These are phyloP conservation scores for Stramonita haemastoma DNA, from an alignment of 2,888 invertebrate species.

Conservation along the genomic window DNA sequence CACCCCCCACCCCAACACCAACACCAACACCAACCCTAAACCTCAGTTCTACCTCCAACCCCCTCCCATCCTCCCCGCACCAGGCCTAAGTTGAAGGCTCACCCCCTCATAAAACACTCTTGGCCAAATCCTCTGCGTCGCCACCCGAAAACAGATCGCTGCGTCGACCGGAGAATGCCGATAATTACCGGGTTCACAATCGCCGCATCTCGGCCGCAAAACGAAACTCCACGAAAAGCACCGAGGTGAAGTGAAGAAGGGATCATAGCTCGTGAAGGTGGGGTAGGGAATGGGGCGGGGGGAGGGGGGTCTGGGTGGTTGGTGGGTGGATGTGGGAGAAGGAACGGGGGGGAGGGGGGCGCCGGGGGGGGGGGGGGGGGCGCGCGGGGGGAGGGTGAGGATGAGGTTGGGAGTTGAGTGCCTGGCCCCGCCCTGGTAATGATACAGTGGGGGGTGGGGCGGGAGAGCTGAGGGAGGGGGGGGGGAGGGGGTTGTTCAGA, in stretches of 20 bases:
- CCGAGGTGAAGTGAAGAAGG: not conserved
- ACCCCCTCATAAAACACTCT: slow-evolving; percentile 19
- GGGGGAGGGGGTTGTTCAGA: too few relatives aligned
- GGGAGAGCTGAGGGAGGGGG: not conserved
- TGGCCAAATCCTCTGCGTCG: not conserved
- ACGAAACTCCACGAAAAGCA: not conserved
- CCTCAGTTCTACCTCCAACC: too few relatives aligned
- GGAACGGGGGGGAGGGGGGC: not conserved
- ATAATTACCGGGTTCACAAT: slow-evolving; percentile 29
- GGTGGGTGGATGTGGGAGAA: not conserved
- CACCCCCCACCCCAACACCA: not conserved
- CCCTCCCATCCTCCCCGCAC: not conserved
- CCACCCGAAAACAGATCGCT: slow-evolving; percentile 32
- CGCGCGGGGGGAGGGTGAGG: not conserved
- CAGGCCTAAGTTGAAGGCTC: not conserved
- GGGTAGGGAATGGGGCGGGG: not conserved
- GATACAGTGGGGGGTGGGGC: not conserved
- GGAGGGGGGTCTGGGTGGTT: not conserved
- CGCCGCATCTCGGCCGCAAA: slow-evolving; percentile 30
- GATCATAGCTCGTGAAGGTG: not conserved
- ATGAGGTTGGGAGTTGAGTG: not conserved
- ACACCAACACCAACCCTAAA: too few relatives aligned
- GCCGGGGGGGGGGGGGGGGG: not conserved
- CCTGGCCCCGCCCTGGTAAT: not conserved
- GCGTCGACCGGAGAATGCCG: slow-evolving; percentile 24